These are phyloP conservation scores for Imbricaverruca yamaguchii DNA, from an alignment of 2,888 invertebrate genomes.

Conservation along the genomic window DNA sequence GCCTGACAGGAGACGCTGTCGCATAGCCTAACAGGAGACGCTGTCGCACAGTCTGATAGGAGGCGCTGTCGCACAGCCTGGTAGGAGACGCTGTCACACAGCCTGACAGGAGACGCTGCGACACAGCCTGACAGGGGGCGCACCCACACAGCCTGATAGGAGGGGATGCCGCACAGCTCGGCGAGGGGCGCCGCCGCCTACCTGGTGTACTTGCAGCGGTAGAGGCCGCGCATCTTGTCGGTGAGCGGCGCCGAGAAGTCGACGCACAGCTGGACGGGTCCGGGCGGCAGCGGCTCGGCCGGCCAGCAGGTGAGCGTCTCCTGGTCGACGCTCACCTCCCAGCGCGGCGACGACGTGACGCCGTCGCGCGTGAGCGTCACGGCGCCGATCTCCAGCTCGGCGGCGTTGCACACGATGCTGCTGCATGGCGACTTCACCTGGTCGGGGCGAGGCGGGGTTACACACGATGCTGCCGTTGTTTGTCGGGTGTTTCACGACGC, in stretches of 20 bases:
- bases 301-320: constrained; percentile 64
- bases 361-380: constrained; percentile 31
- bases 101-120: too few relatives aligned
- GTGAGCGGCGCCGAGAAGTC: constrained; percentile 78
- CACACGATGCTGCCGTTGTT: too few relatives aligned
- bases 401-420: constrained; percentile 64
- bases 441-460: too few relatives aligned
- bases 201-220: constrained; percentile 70
- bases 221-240: constrained; percentile 92
- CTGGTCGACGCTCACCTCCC: constrained; percentile 39
- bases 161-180: too few relatives aligned
- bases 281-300: constrained; percentile 50
- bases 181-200: constrained; percentile 22
- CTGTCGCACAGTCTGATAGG: too few relatives aligned
- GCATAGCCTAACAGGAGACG: too few relatives aligned
- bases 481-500: too few relatives aligned
- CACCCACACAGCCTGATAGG: too few relatives aligned
- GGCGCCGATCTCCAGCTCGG: constrained; percentile 59
- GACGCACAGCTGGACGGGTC: constrained; percentile 53
- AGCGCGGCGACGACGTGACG: constrained; percentile 48
- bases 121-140: too few relatives aligned
- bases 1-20: too few relatives aligned
- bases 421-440: constrained; percentile 13
- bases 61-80: too few relatives aligned
- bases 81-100: too few relatives aligned